Conservation (phyloP, 2,797 vertebrate species). For the Macrochelys suwanniensis region DNA sequence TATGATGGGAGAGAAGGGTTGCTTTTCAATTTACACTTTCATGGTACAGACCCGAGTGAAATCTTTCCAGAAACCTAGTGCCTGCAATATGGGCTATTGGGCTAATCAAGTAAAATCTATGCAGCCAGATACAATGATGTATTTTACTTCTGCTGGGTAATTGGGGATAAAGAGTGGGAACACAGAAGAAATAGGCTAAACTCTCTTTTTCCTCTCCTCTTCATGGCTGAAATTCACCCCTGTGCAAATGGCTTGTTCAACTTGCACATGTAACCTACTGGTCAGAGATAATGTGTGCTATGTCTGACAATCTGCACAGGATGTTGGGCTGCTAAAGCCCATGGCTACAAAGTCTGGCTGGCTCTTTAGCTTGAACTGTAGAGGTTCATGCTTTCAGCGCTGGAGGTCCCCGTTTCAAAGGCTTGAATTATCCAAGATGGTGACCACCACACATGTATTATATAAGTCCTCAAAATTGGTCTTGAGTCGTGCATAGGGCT, state of each 20-base stretch:
- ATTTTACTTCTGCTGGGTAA: neutral
- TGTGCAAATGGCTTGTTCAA: accelerated
- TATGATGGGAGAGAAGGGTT: accelerated
- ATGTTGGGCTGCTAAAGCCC: no score
- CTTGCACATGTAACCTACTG: accelerated
- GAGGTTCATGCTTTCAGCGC: neutral
- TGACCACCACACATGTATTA: neutral
- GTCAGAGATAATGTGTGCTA: neutral
- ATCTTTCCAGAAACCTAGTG: neutral
- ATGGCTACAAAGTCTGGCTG: neutral
- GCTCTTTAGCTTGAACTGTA: neutral
- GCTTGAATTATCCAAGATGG: neutral
- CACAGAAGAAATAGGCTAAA: neutral
- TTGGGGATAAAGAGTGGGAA: neutral
- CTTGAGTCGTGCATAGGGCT: neutral
- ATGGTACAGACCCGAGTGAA: accelerated
- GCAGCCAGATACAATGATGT: accelerated
- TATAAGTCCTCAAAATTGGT: neutral
- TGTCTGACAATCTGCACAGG: neutral
- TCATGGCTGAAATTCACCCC: neutral
- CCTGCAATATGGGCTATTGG: neutral
- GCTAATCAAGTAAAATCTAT: neutral
- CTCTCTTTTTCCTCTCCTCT: accelerated
- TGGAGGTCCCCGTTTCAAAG: accelerated
- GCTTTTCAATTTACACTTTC: neutral